These are phyloP conservation scores for Ovis canadensis DNA, from an alignment of 2,113 vertebrate genomes.

Conservation along the genomic window DNA sequence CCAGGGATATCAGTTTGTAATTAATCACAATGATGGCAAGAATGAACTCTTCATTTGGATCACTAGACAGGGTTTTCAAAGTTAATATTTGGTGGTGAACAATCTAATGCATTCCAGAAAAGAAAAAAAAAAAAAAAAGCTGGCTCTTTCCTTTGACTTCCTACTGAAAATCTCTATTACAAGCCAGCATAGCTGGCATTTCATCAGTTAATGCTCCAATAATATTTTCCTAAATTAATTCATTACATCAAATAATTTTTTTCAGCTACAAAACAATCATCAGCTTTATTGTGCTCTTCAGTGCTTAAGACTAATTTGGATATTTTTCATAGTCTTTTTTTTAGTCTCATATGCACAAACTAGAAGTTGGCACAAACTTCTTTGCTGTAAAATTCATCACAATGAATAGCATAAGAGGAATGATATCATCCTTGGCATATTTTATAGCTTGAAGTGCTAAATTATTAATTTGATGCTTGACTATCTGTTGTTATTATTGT, in stretches of 20 bases:
- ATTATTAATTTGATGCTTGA: not conserved
- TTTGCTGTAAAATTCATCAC: not conserved
- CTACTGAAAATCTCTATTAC: not conserved
- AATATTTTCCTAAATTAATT: not conserved
- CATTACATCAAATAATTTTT: slow-evolving; percentile 1
- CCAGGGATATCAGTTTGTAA: not conserved
- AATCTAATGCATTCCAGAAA: not conserved
- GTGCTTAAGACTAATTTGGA: not conserved
- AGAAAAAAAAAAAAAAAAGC: not conserved
- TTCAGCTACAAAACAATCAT: not conserved
- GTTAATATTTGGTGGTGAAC: not conserved
- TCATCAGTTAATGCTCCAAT: not conserved
- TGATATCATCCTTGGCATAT: not conserved
- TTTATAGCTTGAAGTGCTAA: not conserved
- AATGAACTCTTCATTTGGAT: not conserved
- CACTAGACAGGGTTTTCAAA: not conserved
- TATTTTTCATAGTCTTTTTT: not conserved
- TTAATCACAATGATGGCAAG: not conserved
- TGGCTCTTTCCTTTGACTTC: not conserved
- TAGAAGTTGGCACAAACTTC: not conserved
- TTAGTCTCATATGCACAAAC: not conserved
- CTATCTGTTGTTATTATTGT: not conserved
- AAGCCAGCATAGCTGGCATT: not conserved
- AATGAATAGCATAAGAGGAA: not conserved
- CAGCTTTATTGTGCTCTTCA: not conserved